Base-by-base conservation (phyloP, 1,140 invertebrate species). In the Hormaphis cornu region DNA sequence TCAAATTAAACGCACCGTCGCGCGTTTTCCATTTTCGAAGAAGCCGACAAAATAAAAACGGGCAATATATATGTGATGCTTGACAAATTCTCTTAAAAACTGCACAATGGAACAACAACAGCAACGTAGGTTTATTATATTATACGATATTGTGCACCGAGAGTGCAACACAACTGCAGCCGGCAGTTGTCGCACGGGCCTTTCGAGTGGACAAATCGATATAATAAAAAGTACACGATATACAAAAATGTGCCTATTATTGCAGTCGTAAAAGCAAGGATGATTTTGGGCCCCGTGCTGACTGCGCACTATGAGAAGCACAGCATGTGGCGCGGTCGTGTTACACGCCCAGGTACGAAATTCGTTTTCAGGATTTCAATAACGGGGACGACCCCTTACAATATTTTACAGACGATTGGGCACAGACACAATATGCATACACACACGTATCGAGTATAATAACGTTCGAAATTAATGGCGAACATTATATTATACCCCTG, bases 311-410 rank as follows among this genome's bases (percentile, higher is more conserved):
- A 30, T 33, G 50, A 63, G 59, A 63, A 30, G 42, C 61, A 46
- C 61, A 66, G 61, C 61, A 66, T 66, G 61, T 48, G 61, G 42
- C n/a, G n/a, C n/a, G n/a, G n/a, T n/a, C n/a, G n/a, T 35, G 22
- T 18, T 66, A 14, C 40, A 66, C 42, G 61, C 44, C 61, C 61
- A 66, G 44, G 61, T 66, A 66, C 50, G 26, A 66, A 48, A 66
- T 66, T 66, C 61, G 33, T 66, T 35, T 48, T 46, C 18, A n/a
- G 35, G 20, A 66, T 50, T 66, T 50, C 18, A 66, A 58, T 50
- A 66, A 48, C 48, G 28, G 14, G 42, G 18, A 46, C 7, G 35
- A 14, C 35, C 18, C 14, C 42, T 66, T 50, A 18, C 50, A 30
- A 66, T 66, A 66, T 66, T 66, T 66, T 20, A 50, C 61, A 35